phyloP scores from a whole-genome alignment of 1,140 invertebrate species.

The Atopsyche davidsoni region DNA sequence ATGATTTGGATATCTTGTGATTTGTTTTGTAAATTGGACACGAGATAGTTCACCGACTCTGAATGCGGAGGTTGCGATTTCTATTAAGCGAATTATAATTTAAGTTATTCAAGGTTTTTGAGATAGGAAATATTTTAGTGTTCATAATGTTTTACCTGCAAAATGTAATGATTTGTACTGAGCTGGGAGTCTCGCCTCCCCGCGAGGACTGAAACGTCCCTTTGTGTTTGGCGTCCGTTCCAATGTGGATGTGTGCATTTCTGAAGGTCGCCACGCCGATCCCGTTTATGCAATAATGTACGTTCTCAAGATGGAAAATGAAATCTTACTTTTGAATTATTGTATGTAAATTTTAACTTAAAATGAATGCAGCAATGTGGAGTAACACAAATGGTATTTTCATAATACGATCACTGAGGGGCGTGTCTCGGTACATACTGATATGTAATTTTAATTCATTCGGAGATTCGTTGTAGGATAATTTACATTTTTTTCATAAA shows the following conservation, averaged over 20 bases:
- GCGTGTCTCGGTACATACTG: conserved; percentile 30
- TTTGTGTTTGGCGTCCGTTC: too few species aligned
- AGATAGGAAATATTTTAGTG: conserved; percentile 30
- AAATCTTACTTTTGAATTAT: conserved; percentile 18
- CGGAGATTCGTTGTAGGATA: conserved; percentile 53
- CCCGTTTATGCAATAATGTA: conserved; percentile 12
- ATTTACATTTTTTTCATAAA: conserved; percentile 55
- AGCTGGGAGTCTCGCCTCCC: not conserved
- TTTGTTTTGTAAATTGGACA: conserved; percentile 26
- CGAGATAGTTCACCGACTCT: conserved; percentile 24
- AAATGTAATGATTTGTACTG: too few species aligned
- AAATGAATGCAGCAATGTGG: conserved; percentile 16
- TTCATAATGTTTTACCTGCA: conserved; percentile 24
- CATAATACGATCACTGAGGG: conserved; percentile 21
- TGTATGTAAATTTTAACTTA: conserved; percentile 23
- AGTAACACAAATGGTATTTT: conserved; percentile 21
- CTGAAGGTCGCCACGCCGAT: too few species aligned
- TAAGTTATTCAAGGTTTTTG: conserved; percentile 32
- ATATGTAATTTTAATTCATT: conserved; percentile 53
- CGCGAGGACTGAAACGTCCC: too few species aligned
- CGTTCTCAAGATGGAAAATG: conserved; percentile 7
- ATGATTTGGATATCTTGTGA: conserved; percentile 22
- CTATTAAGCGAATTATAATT: conserved; percentile 31
- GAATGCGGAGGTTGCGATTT: conserved; percentile 26
- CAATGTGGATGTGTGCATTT: too few species aligned